Evolutionary conservation across 2,113 vertebrate species (phyloP).

Genomic region (Scatophagus argus): DNA sequence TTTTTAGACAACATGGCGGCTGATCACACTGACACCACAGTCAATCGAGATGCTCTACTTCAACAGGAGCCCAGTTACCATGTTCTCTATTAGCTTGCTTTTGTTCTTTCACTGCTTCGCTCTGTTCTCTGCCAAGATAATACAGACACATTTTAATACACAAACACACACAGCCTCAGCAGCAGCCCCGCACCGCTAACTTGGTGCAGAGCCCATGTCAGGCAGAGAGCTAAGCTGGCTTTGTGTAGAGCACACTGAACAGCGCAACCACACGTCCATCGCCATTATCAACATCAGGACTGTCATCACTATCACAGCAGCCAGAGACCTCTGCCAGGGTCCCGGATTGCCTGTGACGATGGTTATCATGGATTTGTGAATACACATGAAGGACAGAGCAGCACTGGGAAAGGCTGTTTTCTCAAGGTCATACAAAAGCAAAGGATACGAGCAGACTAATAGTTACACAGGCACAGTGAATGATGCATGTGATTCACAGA

Average conservation of each 20-base stretch:
- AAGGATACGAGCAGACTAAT: conserved; percentile 35
- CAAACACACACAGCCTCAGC: conserved; percentile 9
- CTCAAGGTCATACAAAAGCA: conserved; percentile 81
- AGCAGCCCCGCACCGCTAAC: conserved; percentile 39
- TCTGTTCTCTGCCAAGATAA: conserved; percentile 43
- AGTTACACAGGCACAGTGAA: conserved; percentile 27
- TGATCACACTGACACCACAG: conserved; percentile 50
- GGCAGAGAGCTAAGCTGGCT: conserved; percentile 48
- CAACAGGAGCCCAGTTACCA: conserved; percentile 31
- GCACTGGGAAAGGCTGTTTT: conserved; percentile 55
- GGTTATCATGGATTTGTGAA: conserved; percentile 34
- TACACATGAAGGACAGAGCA: conserved; percentile 40
- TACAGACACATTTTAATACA: neutral
- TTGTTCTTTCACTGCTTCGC: conserved; percentile 29
- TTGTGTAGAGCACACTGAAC: conserved; percentile 40
- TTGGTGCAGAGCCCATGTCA: conserved; percentile 68
- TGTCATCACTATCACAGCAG: conserved; percentile 63
- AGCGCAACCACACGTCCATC: conserved; percentile 41
- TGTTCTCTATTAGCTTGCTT: conserved; percentile 42
- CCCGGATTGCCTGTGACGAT: conserved; percentile 15
- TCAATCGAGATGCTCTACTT: conserved; percentile 35
- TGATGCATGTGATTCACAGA: conserved; percentile 28
- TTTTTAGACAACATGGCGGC: conserved; percentile 40
- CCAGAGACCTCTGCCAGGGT: conserved; percentile 58
- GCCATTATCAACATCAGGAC: conserved; percentile 66